These are phyloP conservation scores for Sialis lutaria DNA, from an alignment of 2,888 invertebrate genomes.

Conservation along the genomic window DNA sequence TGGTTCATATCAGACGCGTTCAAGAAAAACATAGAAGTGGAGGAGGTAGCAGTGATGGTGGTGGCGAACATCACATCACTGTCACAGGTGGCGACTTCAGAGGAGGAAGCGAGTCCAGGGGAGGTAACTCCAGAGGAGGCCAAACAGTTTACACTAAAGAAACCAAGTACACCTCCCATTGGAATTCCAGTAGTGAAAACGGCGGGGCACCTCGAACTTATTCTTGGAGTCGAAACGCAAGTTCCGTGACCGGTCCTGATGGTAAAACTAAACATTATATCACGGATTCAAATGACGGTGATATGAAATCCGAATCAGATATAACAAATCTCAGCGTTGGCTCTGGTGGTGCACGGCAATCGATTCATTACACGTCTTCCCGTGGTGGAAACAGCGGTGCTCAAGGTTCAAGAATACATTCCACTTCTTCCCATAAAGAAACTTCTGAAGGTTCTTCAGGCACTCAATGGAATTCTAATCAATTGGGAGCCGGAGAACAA, in stretches of 20 bases:
- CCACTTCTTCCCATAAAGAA: no score
- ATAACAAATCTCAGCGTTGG: background rate
- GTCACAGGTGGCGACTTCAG: constrained; percentile 10
- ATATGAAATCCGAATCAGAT: constrained; percentile 23
- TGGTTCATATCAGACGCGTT: constrained; percentile 23
- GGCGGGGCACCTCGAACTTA: constrained; percentile 14
- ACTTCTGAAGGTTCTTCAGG: no score
- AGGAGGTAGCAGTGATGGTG: background rate
- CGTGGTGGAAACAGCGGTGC: background rate
- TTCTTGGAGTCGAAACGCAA: constrained; percentile 16
- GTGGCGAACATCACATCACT: background rate
- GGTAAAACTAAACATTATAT: constrained; percentile 16
- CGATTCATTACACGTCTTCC: constrained; percentile 3
- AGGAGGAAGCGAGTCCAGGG: constrained; percentile 15
- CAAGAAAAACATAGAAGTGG: constrained; percentile 10
- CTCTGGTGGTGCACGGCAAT: constrained; percentile 1
- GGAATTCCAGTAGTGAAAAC: constrained; percentile 10
- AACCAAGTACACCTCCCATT: constrained; percentile 8
- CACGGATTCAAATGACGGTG: constrained; percentile 28
- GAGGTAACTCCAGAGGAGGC: background rate
- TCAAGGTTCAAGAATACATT: no score
- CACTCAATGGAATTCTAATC: no score
- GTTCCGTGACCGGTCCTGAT: constrained; percentile 27
- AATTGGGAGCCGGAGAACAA: no score
- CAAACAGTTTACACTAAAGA: constrained; percentile 5